These are phyloP conservation scores for Notothenia coriiceps DNA, from an alignment of 2,113 vertebrate genomes.

Conservation along the genomic window DNA sequence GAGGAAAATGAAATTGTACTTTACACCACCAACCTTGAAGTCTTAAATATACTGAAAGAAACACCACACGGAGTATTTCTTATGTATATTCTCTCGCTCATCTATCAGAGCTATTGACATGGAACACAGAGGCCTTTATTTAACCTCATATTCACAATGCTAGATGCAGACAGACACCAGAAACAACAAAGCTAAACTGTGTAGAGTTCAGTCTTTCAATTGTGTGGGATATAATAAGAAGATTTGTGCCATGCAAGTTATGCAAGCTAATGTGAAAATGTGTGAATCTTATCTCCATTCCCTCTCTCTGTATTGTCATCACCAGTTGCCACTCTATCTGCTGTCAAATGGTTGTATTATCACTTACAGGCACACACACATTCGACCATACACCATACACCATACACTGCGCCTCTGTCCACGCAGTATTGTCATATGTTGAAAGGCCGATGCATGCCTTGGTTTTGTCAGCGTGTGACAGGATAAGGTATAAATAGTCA, in stretches of 20 bases:
- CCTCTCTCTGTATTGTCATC: conserved; percentile 19
- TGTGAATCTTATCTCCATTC: not conserved
- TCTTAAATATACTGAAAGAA: not conserved
- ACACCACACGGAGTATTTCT: not conserved
- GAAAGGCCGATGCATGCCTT: conserved; percentile 36
- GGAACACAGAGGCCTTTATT: conserved; percentile 51
- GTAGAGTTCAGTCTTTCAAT: not conserved
- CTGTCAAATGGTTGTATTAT: conserved; percentile 46
- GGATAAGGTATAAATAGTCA: conserved; percentile 64
- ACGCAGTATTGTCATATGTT: conserved; percentile 35
- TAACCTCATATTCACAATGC: conserved; percentile 20
- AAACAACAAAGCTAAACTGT: not conserved
- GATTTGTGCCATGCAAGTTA: no score
- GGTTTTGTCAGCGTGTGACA: conserved; percentile 38
- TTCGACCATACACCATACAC: not conserved
- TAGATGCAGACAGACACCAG: conserved; percentile 15
- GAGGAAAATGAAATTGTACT: not conserved
- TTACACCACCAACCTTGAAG: not conserved
- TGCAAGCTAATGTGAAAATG: no score
- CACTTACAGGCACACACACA: conserved; percentile 34
- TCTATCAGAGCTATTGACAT: conserved; percentile 26
- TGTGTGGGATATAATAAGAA: no score
- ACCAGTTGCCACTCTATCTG: conserved; percentile 21
- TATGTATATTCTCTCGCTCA: not conserved
- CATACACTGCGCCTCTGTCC: conserved; percentile 5